Evolutionary conservation across 1,140 invertebrate genomes (phyloP), one percentile per base, ranked within the genome.

Genomic region (Drosophila teissieri): DNA sequence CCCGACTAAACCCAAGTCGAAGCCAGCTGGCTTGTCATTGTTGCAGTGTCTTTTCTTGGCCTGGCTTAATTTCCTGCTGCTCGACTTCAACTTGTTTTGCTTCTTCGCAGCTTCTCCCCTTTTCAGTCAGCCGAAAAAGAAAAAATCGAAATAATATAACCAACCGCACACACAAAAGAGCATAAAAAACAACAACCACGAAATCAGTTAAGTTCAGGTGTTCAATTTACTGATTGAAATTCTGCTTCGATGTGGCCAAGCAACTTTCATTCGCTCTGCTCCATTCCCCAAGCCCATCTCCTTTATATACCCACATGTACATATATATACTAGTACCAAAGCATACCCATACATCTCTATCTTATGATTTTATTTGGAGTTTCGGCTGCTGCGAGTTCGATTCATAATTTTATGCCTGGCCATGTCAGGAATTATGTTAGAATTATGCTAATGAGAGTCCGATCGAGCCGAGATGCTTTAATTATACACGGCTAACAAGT

Each of bases 201-300:
- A 88, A 88, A 89, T 88, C 83, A 84, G 83, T 88, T 84, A 89
- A 80, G 83, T 88, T 88, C 83, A 88, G 83, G 83, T 88, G 83
- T 88, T 88, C 83, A 89, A 89, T 89, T 88, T 88, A 80, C 83
- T 88, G 83, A 88, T 88, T 88, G 83, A 88, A 88, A 89, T 88
- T 88, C 83, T 60, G 83, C 58, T 75, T 65, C 82, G 81, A 81
- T 84, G 81, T 85, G 83, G 82, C 74, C 70, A 53, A 57, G 79
- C 82, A 85, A 85, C 82, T 85, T 85, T 85, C 83, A 76, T 82
- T 75, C 69, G 55, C 42, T 64, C 52, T 42, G 45, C 48, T 48
- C 39, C 48, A 57, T 48, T 39, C 67, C 63, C 49, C 45, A 39
- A 36, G 60, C 31, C 58, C 49, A 40, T 67, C 70, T 40, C 24